Evolutionary conservation across 2,113 vertebrate genomes (phyloP).

Genomic region (Beaufortia kweichowensis): DNA sequence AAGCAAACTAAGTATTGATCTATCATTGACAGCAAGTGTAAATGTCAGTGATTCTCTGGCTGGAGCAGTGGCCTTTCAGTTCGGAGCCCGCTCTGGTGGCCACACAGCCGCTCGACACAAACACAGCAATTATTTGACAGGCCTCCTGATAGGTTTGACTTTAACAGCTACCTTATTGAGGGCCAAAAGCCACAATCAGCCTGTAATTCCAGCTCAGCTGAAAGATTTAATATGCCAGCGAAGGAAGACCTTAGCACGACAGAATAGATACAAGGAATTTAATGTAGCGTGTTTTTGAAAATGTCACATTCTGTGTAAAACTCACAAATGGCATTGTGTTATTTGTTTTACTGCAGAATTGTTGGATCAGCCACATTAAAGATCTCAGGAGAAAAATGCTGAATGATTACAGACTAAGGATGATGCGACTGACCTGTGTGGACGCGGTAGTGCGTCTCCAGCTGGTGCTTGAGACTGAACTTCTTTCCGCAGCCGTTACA

Average conservation of each 20-base stretch:
- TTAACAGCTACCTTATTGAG: slow-evolving; percentile 55
- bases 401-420: not conserved
- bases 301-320: slow-evolving; percentile 13
- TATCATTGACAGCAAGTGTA: slow-evolving; percentile 62
- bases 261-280: slow-evolving; percentile 26
- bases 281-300: slow-evolving; percentile 13
- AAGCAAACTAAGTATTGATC: slow-evolving; percentile 72
- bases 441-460: slow-evolving; percentile 97
- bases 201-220: slow-evolving; percentile 46
- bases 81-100: slow-evolving; percentile 14
- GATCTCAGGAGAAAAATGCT: too few relatives aligned
- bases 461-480: slow-evolving; percentile 98
- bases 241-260: slow-evolving; percentile 10
- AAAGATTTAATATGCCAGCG: slow-evolving; percentile 36
- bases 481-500: slow-evolving; percentile 97
- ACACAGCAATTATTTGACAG: slow-evolving; percentile 61
- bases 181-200: slow-evolving; percentile 39
- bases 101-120: slow-evolving; percentile 48
- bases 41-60: slow-evolving; percentile 56
- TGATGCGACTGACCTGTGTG: slow-evolving; percentile 85
- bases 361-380: too few relatives aligned
- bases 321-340: too few relatives aligned
- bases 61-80: slow-evolving; percentile 52
- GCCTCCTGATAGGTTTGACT: slow-evolving; percentile 52
- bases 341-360: too few relatives aligned